Percentiles rank a stretch among this genome's conserved stretches.
Evolutionary conservation across 2,113 vertebrate species (phyloP).

Genomic region (Bos taurus): DNA sequence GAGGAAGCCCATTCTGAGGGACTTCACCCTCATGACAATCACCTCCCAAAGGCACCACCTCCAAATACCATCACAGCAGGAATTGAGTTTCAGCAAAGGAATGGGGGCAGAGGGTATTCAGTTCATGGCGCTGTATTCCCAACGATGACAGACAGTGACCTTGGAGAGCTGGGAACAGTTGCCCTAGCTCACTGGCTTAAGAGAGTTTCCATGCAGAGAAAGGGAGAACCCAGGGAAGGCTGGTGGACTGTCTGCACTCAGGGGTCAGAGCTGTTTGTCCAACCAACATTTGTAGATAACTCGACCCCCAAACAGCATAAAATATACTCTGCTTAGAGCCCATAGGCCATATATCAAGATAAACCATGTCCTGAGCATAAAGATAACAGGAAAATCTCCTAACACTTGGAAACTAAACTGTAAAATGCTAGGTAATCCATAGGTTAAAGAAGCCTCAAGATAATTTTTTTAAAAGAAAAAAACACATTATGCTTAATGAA

Average conservation of each 20-base stretch:
- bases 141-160: not conserved
- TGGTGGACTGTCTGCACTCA: not conserved
- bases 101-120: not conserved
- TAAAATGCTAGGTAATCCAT: not conserved
- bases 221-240: not conserved
- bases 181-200: not conserved
- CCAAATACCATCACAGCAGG: not conserved
- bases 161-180: not conserved
- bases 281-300: not conserved
- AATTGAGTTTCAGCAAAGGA: not conserved
- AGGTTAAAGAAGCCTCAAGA: not conserved
- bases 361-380: not conserved
- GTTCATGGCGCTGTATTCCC: not conserved
- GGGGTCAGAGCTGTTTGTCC: not conserved
- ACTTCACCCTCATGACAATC: not conserved
- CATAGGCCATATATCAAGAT: not conserved
- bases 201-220: not conserved
- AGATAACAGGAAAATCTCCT: not conserved
- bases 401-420: not conserved
- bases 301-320: not conserved
- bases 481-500: not conserved
- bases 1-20: not conserved
- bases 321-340: not conserved
- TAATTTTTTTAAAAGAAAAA: not conserved
- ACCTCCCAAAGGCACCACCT: not conserved